Evolutionary conservation across 2,113 vertebrate genomes (phyloP).

Genomic region (Illadopsis cleaveri): DNA sequence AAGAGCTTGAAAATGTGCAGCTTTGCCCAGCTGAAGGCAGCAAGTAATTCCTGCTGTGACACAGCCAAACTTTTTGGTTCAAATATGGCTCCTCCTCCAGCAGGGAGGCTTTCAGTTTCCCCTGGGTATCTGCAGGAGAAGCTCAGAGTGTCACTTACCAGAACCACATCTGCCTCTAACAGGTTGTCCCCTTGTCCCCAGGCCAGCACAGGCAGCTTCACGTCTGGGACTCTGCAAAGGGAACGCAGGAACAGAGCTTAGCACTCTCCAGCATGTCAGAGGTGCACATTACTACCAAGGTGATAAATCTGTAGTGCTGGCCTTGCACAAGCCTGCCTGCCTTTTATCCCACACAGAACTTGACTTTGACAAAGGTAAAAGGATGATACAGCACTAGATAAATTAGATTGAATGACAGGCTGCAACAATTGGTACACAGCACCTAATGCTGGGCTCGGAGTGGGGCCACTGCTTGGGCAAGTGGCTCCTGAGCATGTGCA

Average conservation of each 20-base stretch:
- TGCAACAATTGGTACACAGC: background rate
- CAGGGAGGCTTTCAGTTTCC: background rate
- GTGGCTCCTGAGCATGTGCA: background rate
- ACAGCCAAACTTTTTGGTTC: background rate
- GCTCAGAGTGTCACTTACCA: background rate
- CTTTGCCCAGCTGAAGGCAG: background rate
- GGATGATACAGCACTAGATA: conserved; percentile 16
- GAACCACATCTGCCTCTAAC: background rate
- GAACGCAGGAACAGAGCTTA: background rate
- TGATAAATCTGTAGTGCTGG: background rate
- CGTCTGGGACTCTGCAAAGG: background rate
- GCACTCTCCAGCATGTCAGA: background rate
- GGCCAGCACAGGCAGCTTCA: background rate
- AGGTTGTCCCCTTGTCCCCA: background rate
- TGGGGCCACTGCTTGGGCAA: background rate
- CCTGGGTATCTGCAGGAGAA: background rate
- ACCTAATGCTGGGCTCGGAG: fast-evolving
- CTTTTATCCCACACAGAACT: background rate
- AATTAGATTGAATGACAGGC: background rate
- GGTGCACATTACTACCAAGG: background rate
- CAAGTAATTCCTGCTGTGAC: background rate
- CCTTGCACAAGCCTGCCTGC: background rate
- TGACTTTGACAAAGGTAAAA: conserved; percentile 11
- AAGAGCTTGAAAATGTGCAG: background rate
- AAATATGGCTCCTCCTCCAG: background rate